Conservation (phyloP, 1,140 invertebrate genomes). For the Papilio glaucus region DNA sequence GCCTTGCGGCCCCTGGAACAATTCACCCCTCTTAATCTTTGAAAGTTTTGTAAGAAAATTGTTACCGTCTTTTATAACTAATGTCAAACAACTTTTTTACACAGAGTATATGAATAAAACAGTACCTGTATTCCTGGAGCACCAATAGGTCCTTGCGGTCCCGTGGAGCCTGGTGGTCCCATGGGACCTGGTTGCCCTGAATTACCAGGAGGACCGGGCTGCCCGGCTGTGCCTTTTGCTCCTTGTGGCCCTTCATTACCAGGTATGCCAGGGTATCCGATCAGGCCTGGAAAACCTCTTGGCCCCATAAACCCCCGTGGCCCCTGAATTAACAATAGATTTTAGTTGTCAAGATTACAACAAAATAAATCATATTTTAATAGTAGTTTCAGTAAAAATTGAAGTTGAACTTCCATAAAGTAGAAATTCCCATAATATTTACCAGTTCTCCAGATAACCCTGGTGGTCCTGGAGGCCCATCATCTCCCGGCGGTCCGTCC, state of each 20-base stretch:
- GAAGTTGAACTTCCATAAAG: not conserved
- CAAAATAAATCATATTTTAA: not conserved
- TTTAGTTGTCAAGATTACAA: not conserved
- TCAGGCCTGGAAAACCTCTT: slow-evolving; percentile 90
- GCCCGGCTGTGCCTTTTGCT: slow-evolving; percentile 88
- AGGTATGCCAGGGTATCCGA: slow-evolving; percentile 90
- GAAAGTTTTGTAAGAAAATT: not conserved
- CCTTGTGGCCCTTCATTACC: slow-evolving; percentile 89
- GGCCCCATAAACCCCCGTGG: slow-evolving; percentile 91
- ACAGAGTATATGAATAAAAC: slow-evolving; percentile 31
- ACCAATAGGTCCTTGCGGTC: slow-evolving; percentile 87
- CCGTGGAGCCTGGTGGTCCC: slow-evolving; percentile 87
- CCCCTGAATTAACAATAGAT: slow-evolving; percentile 83
- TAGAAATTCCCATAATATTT: slow-evolving; percentile 47
- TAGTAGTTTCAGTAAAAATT: not conserved
- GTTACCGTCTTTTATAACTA: not conserved
- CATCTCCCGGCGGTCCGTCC: slow-evolving; percentile 90
- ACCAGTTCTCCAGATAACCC: slow-evolving; percentile 92
- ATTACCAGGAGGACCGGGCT: slow-evolving; percentile 87
- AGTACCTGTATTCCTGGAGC: slow-evolving; percentile 87
- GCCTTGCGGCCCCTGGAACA: slow-evolving; percentile 87
- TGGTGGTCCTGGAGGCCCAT: slow-evolving; percentile 88
- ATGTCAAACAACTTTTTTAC: slow-evolving; percentile 15
- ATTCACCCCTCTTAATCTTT: not conserved
- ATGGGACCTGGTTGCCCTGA: slow-evolving; percentile 87